Percentiles rank a stretch among this genome's conserved stretches.
Evolutionary conservation across 2,797 vertebrate species (phyloP).

Genomic region (Crenuchus spilurus): DNA sequence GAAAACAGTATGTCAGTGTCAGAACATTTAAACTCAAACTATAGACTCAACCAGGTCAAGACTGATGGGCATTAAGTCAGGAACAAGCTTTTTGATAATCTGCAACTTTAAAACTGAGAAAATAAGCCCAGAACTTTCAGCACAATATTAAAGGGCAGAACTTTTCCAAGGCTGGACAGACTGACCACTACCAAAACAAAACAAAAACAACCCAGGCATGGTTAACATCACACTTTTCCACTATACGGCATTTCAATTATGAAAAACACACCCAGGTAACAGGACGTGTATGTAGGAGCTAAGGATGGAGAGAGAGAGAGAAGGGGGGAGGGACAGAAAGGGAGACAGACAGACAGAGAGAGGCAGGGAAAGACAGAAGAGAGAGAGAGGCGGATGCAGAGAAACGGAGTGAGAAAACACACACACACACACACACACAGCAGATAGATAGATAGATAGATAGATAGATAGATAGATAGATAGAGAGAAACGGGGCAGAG

Average conservation of each 20-base stretch:
- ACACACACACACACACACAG: too few species aligned
- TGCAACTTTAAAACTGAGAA: too few species aligned
- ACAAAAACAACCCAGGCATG: slow-evolving; percentile 16
- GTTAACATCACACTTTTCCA: slow-evolving; percentile 48
- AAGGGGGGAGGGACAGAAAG: neutral
- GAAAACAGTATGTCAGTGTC: too few species aligned
- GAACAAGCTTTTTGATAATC: too few species aligned
- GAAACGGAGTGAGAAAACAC: too few species aligned
- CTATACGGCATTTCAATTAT: slow-evolving; percentile 42
- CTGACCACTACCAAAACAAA: slow-evolving; percentile 57
- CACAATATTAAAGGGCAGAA: too few species aligned
- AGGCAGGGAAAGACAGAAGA: slow-evolving; percentile 2
- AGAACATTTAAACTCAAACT: too few species aligned
- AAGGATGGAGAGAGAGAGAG: neutral
- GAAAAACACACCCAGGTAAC: slow-evolving; percentile 44
- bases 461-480: neutral
- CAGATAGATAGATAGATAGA: too few species aligned
- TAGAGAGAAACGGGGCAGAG: neutral
- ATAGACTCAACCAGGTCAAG: too few species aligned
- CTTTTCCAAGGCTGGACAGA: slow-evolving; percentile 61
- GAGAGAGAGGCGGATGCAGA: too few species aligned
- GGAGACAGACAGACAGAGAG: neutral
- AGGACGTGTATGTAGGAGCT: neutral
- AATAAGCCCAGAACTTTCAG: too few species aligned
- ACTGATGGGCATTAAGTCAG: too few species aligned